Evolutionary conservation across 2,797 vertebrate genomes (phyloP).

Genomic region (Catharus ustulatus): DNA sequence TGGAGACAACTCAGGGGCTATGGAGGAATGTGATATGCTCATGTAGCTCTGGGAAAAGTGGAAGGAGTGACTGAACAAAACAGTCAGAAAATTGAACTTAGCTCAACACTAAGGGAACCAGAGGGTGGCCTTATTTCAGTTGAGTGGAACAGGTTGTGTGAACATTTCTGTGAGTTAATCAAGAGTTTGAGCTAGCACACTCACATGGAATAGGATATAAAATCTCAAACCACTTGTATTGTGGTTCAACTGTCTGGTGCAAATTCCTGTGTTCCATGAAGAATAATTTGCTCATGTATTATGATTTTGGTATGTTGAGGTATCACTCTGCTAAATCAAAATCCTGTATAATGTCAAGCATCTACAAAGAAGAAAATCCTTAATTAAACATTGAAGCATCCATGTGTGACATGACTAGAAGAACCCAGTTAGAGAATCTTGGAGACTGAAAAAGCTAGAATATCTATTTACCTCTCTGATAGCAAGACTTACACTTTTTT

Average conservation of each 20-base stretch:
- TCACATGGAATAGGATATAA: rapidly evolving
- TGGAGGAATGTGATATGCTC: background rate
- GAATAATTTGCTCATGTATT: background rate
- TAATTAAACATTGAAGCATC: background rate
- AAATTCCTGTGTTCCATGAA: background rate
- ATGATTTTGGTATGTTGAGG: background rate
- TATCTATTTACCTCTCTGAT: background rate
- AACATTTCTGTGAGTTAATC: background rate
- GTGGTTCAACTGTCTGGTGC: background rate
- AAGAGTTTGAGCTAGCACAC: background rate
- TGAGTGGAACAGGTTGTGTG: background rate
- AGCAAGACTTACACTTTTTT: background rate
- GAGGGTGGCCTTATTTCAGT: rapidly evolving
- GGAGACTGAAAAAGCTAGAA: background rate
- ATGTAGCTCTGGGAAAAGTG: background rate
- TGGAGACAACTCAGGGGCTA: background rate
- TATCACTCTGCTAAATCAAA: background rate
- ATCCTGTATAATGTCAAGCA: background rate
- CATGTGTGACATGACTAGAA: background rate
- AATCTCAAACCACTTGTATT: background rate
- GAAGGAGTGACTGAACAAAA: background rate
- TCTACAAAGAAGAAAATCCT: background rate
- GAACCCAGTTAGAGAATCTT: background rate
- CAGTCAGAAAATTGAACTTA: background rate
- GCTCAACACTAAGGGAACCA: background rate